Conservation (phyloP, 1,140 invertebrate genomes). For the Aricia agestis region DNA sequence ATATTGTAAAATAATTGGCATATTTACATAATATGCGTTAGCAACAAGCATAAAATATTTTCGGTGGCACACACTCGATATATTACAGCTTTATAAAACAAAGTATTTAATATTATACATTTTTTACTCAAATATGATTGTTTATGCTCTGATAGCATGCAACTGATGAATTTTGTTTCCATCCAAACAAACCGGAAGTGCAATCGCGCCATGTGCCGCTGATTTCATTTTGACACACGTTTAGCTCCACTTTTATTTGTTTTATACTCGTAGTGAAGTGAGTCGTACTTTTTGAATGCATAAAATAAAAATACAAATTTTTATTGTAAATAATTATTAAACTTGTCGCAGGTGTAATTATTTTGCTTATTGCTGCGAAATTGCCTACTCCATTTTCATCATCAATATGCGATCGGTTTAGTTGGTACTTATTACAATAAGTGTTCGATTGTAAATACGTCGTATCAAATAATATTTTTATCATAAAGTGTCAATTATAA, state of each 20-base stretch:
- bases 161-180: conserved; percentile 3
- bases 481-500: too few species aligned
- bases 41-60: too few species aligned
- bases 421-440: too few species aligned
- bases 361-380: too few species aligned
- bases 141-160: neutral
- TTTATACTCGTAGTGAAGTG: neutral
- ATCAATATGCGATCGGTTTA: too few species aligned
- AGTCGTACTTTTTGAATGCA: neutral
- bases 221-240: conserved; percentile 3
- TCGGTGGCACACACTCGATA: neutral
- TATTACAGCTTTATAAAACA: neutral
- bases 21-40: too few species aligned
- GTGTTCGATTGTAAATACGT: too few species aligned
- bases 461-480: too few species aligned
- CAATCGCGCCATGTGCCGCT: conserved; percentile 1
- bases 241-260: conserved; percentile 1
- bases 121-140: neutral
- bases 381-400: too few species aligned
- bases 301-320: neutral
- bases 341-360: too few species aligned
- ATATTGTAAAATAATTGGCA: too few species aligned
- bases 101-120: neutral
- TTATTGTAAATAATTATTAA: too few species aligned
- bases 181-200: neutral